phyloP scores from a whole-genome alignment of 2,113 vertebrate genomes.

The Ameiurus melas region DNA sequence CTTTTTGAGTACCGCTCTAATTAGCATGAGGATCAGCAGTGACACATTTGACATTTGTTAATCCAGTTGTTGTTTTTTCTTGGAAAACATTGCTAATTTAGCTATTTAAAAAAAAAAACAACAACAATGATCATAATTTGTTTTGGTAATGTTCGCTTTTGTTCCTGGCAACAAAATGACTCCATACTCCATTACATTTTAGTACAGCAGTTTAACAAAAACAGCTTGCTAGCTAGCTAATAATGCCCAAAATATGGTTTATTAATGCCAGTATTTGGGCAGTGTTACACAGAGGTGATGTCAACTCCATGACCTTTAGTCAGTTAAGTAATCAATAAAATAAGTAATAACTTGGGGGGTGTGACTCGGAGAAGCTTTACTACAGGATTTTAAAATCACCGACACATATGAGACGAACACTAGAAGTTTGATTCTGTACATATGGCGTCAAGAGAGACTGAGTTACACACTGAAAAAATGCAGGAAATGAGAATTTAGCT shows the following conservation, averaged over 20 bases:
- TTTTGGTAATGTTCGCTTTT: background rate
- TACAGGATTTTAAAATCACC: background rate
- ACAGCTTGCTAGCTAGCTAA: background rate
- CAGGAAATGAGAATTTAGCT: background rate
- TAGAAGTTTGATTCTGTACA: background rate
- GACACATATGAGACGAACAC: background rate
- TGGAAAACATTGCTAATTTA: background rate
- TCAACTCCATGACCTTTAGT: background rate
- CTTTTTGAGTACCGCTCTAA: background rate
- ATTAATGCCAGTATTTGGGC: background rate
- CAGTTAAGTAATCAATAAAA: background rate
- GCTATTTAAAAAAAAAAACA: too few species aligned
- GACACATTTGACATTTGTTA: background rate
- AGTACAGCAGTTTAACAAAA: background rate
- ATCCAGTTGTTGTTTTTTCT: too few species aligned
- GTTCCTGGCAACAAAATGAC: background rate
- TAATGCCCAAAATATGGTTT: background rate
- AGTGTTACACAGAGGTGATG: background rate
- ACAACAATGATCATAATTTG: background rate
- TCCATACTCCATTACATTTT: background rate
- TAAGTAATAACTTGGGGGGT: background rate
- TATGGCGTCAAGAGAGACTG: background rate
- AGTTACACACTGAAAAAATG: background rate
- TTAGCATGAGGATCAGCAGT: background rate
- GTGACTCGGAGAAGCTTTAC: background rate